Percentiles rank a stretch among this genome's conserved stretches.
Evolutionary conservation across 2,888 invertebrate genomes (phyloP).

Genomic region (Watsonalla binaria): DNA sequence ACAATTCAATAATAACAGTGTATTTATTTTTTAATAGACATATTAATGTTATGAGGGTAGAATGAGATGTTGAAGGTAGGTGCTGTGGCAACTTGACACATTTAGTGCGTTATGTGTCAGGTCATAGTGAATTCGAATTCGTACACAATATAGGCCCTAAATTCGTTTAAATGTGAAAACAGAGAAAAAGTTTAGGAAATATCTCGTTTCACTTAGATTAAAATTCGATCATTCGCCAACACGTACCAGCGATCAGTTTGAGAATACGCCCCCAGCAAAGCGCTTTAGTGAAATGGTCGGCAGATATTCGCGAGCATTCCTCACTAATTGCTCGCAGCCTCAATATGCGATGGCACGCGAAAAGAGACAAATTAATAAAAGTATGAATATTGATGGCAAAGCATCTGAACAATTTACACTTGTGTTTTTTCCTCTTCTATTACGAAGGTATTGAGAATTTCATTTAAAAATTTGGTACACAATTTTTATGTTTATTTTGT

Average conservation of each 20-base stretch:
- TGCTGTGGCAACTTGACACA: too few species aligned
- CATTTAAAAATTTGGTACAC: background rate
- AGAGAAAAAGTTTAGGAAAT: conserved; percentile 3
- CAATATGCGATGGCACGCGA: conserved; percentile 63
- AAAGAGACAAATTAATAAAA: conserved; percentile 60
- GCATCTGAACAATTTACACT: conserved; percentile 9
- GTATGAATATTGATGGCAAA: conserved; percentile 52
- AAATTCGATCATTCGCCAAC: background rate
- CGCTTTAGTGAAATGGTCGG: conserved; percentile 47
- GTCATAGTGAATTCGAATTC: too few species aligned
- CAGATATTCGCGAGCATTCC: conserved; percentile 58
- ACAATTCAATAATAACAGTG: too few species aligned
- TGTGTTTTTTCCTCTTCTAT: conserved; percentile 5
- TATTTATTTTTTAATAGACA: too few species aligned
- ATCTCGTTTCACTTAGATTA: background rate
- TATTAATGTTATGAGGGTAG: too few species aligned
- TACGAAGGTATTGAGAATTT: conserved; percentile 2
- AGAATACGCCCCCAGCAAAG: conserved; percentile 23
- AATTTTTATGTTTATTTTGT: background rate
- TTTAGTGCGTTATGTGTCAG: too few species aligned
- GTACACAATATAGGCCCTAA: too few species aligned
- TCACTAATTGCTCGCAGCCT: conserved; percentile 58
- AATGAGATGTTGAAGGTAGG: too few species aligned
- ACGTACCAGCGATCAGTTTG: conserved; percentile 3
- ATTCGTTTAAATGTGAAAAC: too few species aligned